Evolutionary conservation across 2,888 invertebrate species (phyloP).

Genomic region (Plusia festucae): DNA sequence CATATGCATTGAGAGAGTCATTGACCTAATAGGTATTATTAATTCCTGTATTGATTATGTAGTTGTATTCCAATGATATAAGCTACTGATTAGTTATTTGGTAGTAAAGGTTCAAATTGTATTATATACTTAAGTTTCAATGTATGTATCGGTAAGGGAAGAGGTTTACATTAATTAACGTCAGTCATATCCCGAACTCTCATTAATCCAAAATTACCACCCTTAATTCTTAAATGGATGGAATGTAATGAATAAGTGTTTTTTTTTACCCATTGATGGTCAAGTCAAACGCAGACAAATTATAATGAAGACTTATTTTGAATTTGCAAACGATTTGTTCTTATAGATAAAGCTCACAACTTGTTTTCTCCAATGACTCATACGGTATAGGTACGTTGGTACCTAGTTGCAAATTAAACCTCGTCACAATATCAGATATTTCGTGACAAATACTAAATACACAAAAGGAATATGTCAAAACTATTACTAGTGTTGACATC

Average conservation of each 20-base stretch:
- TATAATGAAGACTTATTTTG: neutral
- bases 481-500: slow-evolving; percentile 17
- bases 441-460: neutral
- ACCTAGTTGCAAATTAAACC: neutral
- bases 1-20: neutral
- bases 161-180: neutral
- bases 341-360: slow-evolving; percentile 12
- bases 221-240: neutral
- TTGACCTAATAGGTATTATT: neutral
- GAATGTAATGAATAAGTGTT: neutral
- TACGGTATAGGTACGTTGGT: neutral
- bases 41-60: neutral
- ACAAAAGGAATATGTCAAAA: slow-evolving; percentile 17
- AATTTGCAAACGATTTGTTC: slow-evolving; percentile 11
- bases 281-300: neutral
- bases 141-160: too few species aligned
- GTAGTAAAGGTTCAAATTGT: too few species aligned
- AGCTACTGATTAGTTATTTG: neutral
- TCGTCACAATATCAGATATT: slow-evolving; percentile 13
- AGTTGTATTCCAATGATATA: neutral
- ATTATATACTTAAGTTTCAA: too few species aligned
- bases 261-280: slow-evolving; percentile 7
- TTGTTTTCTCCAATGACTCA: slow-evolving; percentile 37
- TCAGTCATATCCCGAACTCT: too few species aligned
- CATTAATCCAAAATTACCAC: too few species aligned